Base-by-base conservation (phyloP, 2,888 invertebrate species). In the Pollenia angustigena region DNA sequence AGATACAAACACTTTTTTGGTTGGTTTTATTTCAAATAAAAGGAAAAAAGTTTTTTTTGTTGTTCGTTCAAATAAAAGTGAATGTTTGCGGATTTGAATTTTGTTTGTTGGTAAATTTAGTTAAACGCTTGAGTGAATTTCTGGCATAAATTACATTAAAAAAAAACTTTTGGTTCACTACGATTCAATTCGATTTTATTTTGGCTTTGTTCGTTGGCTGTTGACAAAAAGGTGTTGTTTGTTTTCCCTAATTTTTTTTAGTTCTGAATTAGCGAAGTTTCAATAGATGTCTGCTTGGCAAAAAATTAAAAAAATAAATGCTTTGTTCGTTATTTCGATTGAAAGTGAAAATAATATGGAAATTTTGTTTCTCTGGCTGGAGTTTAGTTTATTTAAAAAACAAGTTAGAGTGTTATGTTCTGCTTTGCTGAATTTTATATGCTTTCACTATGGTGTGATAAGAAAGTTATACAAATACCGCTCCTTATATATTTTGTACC, bases 111-210 rank as follows among this genome's bases (percentile, higher is more conserved):
- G 82, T 54, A 76, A 82, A 82, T 82, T 76, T n/a, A 76, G 82
- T 80, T 80, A 12, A 80, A 80, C 62, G 84, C 74, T 85, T 68
- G 79, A 68, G 68, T 85, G 79, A 56, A 80, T 68, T 74, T 82
- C 12, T 74, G 79, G 84, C 84, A 75, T 85, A 85, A 85, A 80
- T 80, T 85, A 74, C 72, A 68, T 66, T 76, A 64, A 60, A 68
- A 60, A 68, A 52, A 72, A 62, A 42, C 9, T 54, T 72, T 72
- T 64, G 56, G 44, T 54, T 52, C 52, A 46, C 18, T 75, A 52
- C 58, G 40, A 60, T 82, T 75, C 58, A 18, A 60, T 82, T 75
- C 42, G 46, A 68, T 54, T 75, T 60, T 42, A 56, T 68, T 69
- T 62, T 46, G 54, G 54, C 46, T 76, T 52, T 58, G 16, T 52